A percentile compares a stretch with the other conserved stretches of the same genome.
These are phyloP conservation scores for Charina bottae DNA, from an alignment of 2,113 vertebrate species.

Conservation along the genomic window DNA sequence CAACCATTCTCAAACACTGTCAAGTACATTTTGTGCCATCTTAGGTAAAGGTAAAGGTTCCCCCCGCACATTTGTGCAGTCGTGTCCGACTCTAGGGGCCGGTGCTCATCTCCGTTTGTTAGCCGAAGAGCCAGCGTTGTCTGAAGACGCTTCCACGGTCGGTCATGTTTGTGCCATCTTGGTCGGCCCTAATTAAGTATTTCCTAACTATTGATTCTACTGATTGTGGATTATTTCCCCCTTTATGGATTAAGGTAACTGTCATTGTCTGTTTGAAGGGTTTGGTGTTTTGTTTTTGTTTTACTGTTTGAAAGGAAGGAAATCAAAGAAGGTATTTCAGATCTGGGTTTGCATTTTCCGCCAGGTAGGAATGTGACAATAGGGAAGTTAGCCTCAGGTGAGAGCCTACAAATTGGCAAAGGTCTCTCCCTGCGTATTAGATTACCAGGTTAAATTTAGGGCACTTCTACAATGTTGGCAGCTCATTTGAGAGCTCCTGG, in stretches of 20 bases:
- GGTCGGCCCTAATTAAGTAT: neutral
- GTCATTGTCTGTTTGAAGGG: neutral
- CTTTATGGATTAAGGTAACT: neutral
- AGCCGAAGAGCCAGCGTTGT: no score
- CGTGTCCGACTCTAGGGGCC: no score
- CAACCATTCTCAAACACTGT: neutral
- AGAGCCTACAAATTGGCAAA: neutral
- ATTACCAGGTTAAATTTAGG: slow-evolving; percentile 35
- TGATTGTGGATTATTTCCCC: neutral
- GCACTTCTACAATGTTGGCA: slow-evolving; percentile 20
- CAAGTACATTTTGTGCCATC: neutral
- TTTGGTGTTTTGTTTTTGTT: neutral
- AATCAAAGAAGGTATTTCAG: slow-evolving; percentile 11
- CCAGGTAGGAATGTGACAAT: slow-evolving; percentile 5
- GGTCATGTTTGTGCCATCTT: no score
- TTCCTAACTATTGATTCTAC: neutral
- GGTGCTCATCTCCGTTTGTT: no score
- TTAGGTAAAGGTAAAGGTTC: no score
- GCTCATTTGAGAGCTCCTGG: slow-evolving; percentile 1
- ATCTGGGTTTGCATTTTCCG: slow-evolving; percentile 10
- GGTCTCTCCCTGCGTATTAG: slow-evolving; percentile 10
- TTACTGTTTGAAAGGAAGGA: neutral
- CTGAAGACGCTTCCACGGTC: no score
- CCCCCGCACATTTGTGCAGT: no score
- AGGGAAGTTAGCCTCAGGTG: slow-evolving; percentile 8